Percentiles rank a stretch among this genome's conserved stretches.
Evolutionary conservation across 1,140 invertebrate genomes (phyloP).

Genomic region (Drosophila ananassae): DNA sequence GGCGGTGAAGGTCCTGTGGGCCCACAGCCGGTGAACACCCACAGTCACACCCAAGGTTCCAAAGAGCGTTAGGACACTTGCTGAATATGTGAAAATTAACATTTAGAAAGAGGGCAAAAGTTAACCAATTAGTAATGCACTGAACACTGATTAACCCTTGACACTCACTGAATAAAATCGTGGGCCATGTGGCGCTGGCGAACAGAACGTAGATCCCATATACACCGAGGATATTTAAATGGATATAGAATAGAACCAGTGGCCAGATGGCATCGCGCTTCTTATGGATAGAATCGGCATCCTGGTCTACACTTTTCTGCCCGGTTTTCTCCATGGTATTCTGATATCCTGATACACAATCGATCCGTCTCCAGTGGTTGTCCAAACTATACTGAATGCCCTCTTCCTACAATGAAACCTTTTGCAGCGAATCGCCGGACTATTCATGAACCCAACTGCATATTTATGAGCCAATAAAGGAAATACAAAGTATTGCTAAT

Average conservation of each 20-base stretch:
- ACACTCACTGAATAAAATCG: constrained; percentile 87
- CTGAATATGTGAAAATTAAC: constrained; percentile 79
- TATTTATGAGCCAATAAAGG: constrained; percentile 19
- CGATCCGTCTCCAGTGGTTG: constrained; percentile 18
- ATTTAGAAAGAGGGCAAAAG: constrained; percentile 2
- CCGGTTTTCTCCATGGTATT: constrained; percentile 20
- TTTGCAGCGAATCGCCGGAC: constrained; percentile 4
- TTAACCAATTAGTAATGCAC: constrained; percentile 13
- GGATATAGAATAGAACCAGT: constrained; percentile 88
- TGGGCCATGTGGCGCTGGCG: constrained; percentile 86
- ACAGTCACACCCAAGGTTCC: constrained; percentile 90
- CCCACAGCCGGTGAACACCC: constrained; percentile 96
- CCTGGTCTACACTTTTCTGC: not conserved
- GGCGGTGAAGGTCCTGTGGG: constrained; percentile 93
- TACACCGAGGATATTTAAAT: constrained; percentile 87
- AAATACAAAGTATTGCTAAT: constrained; percentile 1
- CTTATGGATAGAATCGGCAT: constrained; percentile 38
- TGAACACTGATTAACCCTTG: constrained; percentile 13
- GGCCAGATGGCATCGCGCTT: constrained; percentile 88
- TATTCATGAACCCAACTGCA: constrained; percentile 9
- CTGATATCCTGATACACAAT: not conserved
- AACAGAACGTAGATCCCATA: constrained; percentile 87
- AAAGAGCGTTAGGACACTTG: constrained; percentile 86
- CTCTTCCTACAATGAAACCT: not conserved
- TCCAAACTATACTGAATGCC: constrained; percentile 37